Evolutionary conservation across 2,797 vertebrate species (phyloP), one percentile per base, ranked within the genome.

Genomic region (Lateolabrax maculatus): DNA sequence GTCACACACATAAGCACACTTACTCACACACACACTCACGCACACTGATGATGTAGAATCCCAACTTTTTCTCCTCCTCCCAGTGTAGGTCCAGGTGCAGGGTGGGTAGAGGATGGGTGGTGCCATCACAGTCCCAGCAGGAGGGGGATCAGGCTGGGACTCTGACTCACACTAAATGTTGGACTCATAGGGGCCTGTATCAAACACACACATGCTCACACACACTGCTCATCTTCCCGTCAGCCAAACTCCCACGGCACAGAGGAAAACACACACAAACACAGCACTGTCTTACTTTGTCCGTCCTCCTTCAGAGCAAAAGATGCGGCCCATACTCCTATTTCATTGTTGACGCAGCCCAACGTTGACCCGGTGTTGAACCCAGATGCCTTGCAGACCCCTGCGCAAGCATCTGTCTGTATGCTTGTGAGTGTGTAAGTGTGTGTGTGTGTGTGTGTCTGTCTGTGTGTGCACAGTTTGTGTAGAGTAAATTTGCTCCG

Each of bases 61-160:
- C 43, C 67, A 71, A 85, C 56, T 86, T 85, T 92, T 72, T 86
- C 80, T 90, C 76, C 78, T 90, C 80, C 77, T 84, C 90, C 80
- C 83, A 52, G 81, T 74, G 76, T 64, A 83, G 75, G 84, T 89
- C 94, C 95, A 95, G 95, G 95, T 96, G 94, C 92, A 90, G 84
- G 93, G 92, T 94, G 95, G 94, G 94, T 90, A 94, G 93, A 93
- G 86, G 86, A 92, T 93, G 92, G 93, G 92, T 87, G 93, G 94
- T 95, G 94, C 92, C 92, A 94, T 94, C 91, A 93, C 94, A 94
- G 91, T 84, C 92, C 84, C 93, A 94, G 91, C 93, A 93, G 94
- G 95, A 90, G 86, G 81, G 86, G 87, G 78, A 87, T 81, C 86
- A 90, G 91, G 82, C 88, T 87, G 77, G 80, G 89, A 87, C 85